phyloP scores from a whole-genome alignment of 2,113 vertebrate genomes.

The Eulemur macaco region DNA sequence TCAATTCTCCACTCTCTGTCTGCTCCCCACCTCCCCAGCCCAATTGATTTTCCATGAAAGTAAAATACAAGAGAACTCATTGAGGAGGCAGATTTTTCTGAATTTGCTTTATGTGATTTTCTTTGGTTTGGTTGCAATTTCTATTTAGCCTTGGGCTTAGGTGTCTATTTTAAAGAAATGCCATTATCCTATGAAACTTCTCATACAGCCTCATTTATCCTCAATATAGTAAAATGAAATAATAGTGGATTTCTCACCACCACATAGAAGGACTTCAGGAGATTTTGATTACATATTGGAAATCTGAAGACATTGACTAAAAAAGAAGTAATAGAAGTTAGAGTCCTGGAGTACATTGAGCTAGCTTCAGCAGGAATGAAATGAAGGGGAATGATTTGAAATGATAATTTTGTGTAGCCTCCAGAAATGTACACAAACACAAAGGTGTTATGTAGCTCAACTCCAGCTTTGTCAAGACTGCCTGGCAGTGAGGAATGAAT shows the following conservation, averaged over 20 bases:
- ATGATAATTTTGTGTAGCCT: background rate
- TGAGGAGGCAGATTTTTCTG: background rate
- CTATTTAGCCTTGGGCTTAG: conserved; percentile 37
- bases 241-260: background rate
- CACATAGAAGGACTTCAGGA: background rate
- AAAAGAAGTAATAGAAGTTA: background rate
- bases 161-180: conserved; percentile 44
- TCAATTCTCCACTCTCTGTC: background rate
- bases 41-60: conserved; percentile 24
- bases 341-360: background rate
- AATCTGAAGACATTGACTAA: background rate
- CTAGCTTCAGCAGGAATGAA: conserved; percentile 6
- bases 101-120: conserved; percentile 49
- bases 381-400: background rate
- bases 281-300: conserved; percentile 39
- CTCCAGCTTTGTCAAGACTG: background rate
- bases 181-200: conserved; percentile 2
- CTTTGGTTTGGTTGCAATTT: conserved; percentile 36
- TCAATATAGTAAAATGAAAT: conserved; percentile 41
- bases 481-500: background rate
- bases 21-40: background rate
- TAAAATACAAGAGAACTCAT: background rate
- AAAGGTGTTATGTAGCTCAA: background rate
- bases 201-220: background rate
- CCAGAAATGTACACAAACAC: background rate